Conservation (phyloP, 2,888 invertebrate species). For the Amitus sp. region DNA sequence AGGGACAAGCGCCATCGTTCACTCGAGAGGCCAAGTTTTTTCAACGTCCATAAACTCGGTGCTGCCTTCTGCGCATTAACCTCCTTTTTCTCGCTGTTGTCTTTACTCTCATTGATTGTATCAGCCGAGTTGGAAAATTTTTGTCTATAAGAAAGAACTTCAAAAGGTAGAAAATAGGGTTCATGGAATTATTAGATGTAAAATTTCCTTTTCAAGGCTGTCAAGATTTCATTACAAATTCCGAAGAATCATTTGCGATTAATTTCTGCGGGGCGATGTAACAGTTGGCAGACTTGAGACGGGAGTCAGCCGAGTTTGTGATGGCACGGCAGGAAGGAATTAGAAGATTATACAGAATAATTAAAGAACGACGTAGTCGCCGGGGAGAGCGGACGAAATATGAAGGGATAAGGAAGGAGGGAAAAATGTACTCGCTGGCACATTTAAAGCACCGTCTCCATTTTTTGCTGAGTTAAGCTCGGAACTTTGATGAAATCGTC, state of each 20-base stretch:
- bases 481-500: background rate
- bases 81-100: constrained; percentile 15
- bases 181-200: constrained; percentile 28
- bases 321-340: constrained; percentile 40
- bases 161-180: background rate
- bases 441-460: background rate
- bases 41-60: constrained; percentile 15
- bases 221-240: constrained; percentile 35
- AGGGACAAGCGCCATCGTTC: constrained; percentile 9
- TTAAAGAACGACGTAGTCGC: constrained; percentile 46
- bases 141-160: background rate
- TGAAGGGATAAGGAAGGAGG: constrained; percentile 7
- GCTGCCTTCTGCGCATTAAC: constrained; percentile 15
- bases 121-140: background rate
- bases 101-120: background rate
- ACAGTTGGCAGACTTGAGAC: constrained; percentile 33
- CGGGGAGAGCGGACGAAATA: constrained; percentile 15
- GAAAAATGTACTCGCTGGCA: constrained; percentile 1
- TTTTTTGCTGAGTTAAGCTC: background rate
- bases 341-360: constrained; percentile 53
- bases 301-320: constrained; percentile 34
- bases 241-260: constrained; percentile 35
- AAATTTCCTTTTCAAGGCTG: constrained; percentile 28
- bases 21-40: constrained; percentile 16
- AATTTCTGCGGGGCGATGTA: constrained; percentile 49